Conservation (phyloP, 1,140 invertebrate species). For the Drosophila teissieri region DNA sequence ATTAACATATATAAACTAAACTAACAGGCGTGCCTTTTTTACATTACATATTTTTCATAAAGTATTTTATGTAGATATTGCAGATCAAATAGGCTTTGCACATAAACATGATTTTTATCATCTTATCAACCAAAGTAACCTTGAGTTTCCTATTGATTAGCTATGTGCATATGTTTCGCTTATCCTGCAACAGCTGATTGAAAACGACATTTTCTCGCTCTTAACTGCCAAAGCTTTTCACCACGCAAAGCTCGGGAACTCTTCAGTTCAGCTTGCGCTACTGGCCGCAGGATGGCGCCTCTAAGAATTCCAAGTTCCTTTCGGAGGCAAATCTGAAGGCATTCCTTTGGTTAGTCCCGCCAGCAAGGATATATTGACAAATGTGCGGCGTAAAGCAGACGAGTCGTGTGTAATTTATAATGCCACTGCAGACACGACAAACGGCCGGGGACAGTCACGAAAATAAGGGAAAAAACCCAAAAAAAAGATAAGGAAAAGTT, state of each 20-base stretch:
- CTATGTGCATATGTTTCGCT: constrained; percentile 20
- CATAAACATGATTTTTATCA: neutral
- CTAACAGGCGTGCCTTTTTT: too few species aligned
- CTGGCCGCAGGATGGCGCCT: constrained; percentile 46
- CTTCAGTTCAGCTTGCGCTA: neutral
- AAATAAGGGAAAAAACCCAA: neutral
- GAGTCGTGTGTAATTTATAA: constrained; percentile 73
- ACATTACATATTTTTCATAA: neutral
- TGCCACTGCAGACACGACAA: constrained; percentile 69
- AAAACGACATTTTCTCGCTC: constrained; percentile 16
- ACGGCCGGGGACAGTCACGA: constrained; percentile 37
- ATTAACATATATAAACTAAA: too few species aligned
- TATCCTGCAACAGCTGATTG: constrained; percentile 61
- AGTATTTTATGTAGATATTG: too few species aligned
- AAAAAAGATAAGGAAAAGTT: constrained; percentile 6
- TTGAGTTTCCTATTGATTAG: constrained; percentile 61
- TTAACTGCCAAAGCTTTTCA: constrained; percentile 56
- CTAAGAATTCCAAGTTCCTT: constrained; percentile 1
- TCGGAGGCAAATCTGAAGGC: constrained; percentile 58
- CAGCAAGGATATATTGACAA: constrained; percentile 62
- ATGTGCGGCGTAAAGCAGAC: constrained; percentile 57
- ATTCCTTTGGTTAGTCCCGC: constrained; percentile 28
- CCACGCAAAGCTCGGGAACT: constrained; percentile 50
- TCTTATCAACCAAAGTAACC: constrained; percentile 31
- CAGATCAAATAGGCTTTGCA: too few species aligned